Base-by-base conservation (phyloP, 1,140 invertebrate species). In the Chionoecetes opilio region DNA sequence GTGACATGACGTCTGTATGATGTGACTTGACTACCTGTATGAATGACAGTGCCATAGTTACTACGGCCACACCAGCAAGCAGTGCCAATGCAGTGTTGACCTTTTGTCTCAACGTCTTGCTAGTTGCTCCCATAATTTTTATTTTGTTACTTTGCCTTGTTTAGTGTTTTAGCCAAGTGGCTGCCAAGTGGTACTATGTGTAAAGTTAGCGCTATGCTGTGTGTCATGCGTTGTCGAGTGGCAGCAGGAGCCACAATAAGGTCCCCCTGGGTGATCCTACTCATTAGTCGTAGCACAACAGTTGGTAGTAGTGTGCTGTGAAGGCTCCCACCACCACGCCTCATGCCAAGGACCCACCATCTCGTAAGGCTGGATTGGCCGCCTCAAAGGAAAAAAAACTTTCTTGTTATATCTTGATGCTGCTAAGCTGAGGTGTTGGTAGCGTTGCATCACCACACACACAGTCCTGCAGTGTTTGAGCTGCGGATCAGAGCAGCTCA, bases 111-210 rank as follows among this genome's bases (percentile, higher is more conserved):
- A 95, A 87, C 85, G 93, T 94, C 93, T 94, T 35, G 93, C 94
- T 95, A 95, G 94, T 91, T 92, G 94, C 94, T 95, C 94, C 94
- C 90, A 87, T 90, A 92, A 75, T 63, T 82, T 95, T 92, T 92
- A 95, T 95, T 95, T 92, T 91, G 91, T 95, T 95, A 92, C 90
- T 95, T 95, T 95, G 94, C 94, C 94, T 95, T 53, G 90, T 95
- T 95, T 95, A 95, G 94, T 95, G 94, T 95, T 38, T 90, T 86
- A 91, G 93, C 93, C 93, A 94, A 53, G 89, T 94, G 93, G 93
- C 93, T 94, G 91, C 94, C 94, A 95, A 95, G 94, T 95, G 94
- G 94, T 95, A 95, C 94, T 95, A 92, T 95, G 94, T 95, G 94
- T 95, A 85, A 92, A 95, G 84, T 95, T 95, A 95, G 94, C 41